A percentile compares a stretch with the other conserved stretches of the same genome.
Evolutionary conservation across 2,797 vertebrate species (phyloP).

Genomic region (Cirrhinus mrigala): DNA sequence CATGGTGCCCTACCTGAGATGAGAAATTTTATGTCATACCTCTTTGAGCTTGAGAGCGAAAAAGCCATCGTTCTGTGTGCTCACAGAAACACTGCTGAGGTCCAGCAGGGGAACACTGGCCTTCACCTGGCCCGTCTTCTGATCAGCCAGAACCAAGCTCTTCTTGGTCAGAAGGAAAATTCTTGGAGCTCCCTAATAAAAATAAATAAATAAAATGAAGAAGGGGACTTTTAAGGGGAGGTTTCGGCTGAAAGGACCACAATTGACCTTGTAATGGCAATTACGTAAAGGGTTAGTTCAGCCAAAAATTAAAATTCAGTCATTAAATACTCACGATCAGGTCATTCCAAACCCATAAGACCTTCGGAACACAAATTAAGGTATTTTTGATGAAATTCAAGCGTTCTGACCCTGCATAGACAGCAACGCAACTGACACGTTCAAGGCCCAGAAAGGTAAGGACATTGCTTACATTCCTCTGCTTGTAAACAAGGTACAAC

Average conservation of each 20-base stretch:
- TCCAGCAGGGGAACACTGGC: constrained; percentile 91
- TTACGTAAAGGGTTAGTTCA: background rate
- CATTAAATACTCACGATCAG: too few species aligned
- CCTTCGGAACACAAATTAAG: too few species aligned
- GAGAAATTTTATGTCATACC: constrained; percentile 73
- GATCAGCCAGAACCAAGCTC: constrained; percentile 92
- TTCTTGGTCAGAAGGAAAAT: constrained; percentile 96
- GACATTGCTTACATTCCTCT: too few species aligned
- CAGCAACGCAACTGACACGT: too few species aligned
- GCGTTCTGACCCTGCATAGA: too few species aligned
- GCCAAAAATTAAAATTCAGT: too few species aligned
- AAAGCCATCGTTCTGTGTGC: constrained; percentile 93
- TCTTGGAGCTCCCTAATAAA: constrained; percentile 90
- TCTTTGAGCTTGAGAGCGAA: constrained; percentile 96
- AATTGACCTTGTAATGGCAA: background rate
- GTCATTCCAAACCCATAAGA: too few species aligned
- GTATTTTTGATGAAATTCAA: too few species aligned
- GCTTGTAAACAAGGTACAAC: too few species aligned
- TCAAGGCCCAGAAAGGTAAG: too few species aligned
- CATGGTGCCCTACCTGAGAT: background rate
- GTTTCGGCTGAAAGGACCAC: background rate
- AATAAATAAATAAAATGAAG: constrained; percentile 48
- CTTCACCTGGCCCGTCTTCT: constrained; percentile 97
- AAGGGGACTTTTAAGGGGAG: background rate
- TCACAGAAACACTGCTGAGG: constrained; percentile 92